A percentile compares a stretch with the other conserved stretches of the same genome.
Evolutionary conservation across 1,140 invertebrate species (phyloP).

Genomic region (Cyclina sinensis): DNA sequence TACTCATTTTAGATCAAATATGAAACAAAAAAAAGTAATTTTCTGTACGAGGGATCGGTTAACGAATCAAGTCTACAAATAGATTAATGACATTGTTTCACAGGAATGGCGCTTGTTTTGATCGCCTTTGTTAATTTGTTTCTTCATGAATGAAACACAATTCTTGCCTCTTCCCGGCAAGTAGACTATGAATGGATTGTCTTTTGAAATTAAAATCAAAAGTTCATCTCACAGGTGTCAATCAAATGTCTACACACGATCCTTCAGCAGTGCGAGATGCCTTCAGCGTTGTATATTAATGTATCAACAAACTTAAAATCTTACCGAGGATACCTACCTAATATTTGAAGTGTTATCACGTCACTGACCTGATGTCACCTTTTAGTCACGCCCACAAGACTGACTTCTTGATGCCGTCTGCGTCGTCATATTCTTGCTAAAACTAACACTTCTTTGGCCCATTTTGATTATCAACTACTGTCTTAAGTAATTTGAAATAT

Average conservation of each 20-base stretch:
- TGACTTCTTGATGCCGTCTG: too few species aligned
- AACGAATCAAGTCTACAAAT: neutral
- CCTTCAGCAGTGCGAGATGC: too few species aligned
- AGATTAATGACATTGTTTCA: slow-evolving; percentile 2
- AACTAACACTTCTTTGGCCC: too few species aligned
- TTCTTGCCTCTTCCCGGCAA: neutral
- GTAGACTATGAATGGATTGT: neutral
- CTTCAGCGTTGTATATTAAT: too few species aligned
- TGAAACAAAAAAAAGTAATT: neutral
- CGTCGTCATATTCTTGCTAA: too few species aligned
- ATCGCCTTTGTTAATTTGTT: neutral
- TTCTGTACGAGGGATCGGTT: neutral
- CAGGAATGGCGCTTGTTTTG: neutral
- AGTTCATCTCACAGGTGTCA: neutral
- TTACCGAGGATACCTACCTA: too few species aligned
- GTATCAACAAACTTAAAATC: too few species aligned
- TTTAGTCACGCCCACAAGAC: too few species aligned
- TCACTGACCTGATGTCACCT: too few species aligned
- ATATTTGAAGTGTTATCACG: too few species aligned
- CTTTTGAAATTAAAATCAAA: neutral
- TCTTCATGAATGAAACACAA: slow-evolving; percentile 21
- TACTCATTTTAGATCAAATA: neutral
- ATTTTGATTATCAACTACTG: too few species aligned
- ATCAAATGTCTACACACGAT: neutral
- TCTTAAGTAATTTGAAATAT: too few species aligned